Evolutionary conservation across 2,797 vertebrate species (phyloP).

Genomic region (Coendou prehensilis): DNA sequence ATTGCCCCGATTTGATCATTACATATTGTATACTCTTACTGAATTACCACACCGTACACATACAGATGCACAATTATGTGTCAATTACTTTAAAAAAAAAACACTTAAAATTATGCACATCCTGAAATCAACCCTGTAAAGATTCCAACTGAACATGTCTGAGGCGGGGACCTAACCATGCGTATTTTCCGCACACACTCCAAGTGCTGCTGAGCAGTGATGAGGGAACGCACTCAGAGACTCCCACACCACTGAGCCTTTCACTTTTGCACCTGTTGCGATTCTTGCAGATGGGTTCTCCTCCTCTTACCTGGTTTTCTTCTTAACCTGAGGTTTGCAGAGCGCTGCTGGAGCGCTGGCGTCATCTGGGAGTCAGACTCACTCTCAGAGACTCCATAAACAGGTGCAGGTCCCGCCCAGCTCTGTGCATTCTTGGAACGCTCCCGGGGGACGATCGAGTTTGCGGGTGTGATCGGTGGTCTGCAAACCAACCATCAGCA

Average conservation of each 20-base stretch:
- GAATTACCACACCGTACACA: not conserved
- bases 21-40: not conserved
- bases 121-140: not conserved
- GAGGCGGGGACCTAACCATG: not conserved
- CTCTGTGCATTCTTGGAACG: not conserved
- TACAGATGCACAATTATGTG: not conserved
- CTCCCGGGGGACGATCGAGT: not conserved
- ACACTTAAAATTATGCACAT: too few relatives aligned
- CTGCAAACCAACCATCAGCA: not conserved
- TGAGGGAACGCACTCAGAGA: not conserved
- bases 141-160: not conserved
- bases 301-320: not conserved
- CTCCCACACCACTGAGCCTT: fast-evolving
- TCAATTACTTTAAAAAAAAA: not conserved
- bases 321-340: not conserved
- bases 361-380: not conserved
- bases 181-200: not conserved
- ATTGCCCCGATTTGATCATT: not conserved
- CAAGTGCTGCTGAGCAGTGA: not conserved
- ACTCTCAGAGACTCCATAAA: not conserved
- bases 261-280: not conserved
- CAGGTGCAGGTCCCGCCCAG: not conserved
- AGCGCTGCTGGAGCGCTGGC: not conserved
- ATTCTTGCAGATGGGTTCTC: not conserved
- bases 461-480: not conserved